phyloP scores from a whole-genome alignment of 2,797 vertebrate species.

The Pipistrellus nathusii region DNA sequence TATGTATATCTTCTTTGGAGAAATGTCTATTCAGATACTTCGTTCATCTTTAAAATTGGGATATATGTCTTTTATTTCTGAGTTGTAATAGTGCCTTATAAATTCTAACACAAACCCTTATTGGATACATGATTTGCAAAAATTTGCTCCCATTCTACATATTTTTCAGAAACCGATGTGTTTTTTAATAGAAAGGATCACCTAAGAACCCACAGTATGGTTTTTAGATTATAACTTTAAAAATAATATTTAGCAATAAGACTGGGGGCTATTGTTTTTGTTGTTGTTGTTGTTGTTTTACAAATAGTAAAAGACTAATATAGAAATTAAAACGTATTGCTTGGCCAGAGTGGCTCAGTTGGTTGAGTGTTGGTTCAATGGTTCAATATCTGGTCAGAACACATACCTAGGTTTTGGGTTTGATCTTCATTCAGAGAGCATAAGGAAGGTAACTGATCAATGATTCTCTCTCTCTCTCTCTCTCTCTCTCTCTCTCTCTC shows the following conservation, averaged over 20 bases:
- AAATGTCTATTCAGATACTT: conserved; percentile 2
- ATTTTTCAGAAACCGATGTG: conserved; percentile 5
- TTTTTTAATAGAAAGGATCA: conserved; percentile 10
- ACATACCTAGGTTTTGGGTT: neutral
- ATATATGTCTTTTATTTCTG: conserved; percentile 3
- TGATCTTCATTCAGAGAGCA: neutral
- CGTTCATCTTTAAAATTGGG: neutral
- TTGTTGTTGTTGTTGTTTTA: neutral
- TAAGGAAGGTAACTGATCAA: neutral
- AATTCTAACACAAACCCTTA: neutral
- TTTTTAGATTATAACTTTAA: conserved; percentile 33
- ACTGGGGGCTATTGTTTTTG: too few species aligned
- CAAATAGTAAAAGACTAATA: neutral
- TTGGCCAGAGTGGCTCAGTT: neutral
- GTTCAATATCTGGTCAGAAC: neutral
- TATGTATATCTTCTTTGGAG: neutral
- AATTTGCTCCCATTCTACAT: neutral
- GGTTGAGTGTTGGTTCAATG: neutral
- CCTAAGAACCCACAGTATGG: neutral
- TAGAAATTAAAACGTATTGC: neutral
- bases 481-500: neutral
- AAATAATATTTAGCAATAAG: conserved; percentile 17
- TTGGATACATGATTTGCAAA: neutral
- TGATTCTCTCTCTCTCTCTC: neutral
- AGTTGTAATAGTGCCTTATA: neutral